phyloP scores from a whole-genome alignment of 1,140 invertebrate genomes.

The Tetramorium simillimum region DNA sequence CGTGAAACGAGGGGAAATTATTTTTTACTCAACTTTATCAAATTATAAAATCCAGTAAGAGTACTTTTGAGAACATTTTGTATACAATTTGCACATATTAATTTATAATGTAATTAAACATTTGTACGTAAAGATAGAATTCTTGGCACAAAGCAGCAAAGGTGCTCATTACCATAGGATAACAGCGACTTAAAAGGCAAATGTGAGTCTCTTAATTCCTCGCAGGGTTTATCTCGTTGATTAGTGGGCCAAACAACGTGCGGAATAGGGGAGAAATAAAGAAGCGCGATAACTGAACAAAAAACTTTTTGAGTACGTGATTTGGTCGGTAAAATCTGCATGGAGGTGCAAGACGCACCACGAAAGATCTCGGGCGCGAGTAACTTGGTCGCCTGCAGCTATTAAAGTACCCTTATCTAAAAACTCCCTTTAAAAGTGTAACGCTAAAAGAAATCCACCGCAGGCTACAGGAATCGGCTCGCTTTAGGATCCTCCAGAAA shows the following conservation, averaged over 20 bases:
- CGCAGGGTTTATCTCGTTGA: slow-evolving; percentile 49
- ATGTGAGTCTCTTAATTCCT: slow-evolving; percentile 45
- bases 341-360: slow-evolving; percentile 35
- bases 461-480: slow-evolving; percentile 57
- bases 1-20: slow-evolving; percentile 41
- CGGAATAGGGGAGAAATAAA: slow-evolving; percentile 23
- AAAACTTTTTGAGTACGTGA: slow-evolving; percentile 72
- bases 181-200: slow-evolving; percentile 3
- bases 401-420: slow-evolving; percentile 79
- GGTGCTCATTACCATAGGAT: not conserved
- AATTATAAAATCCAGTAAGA: not conserved
- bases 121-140: slow-evolving; percentile 27
- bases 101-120: slow-evolving; percentile 16
- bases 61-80: not conserved
- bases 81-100: not conserved
- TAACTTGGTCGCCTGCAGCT: slow-evolving; percentile 71
- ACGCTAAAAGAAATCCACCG: slow-evolving; percentile 72
- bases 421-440: slow-evolving; percentile 78
- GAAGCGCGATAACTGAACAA: slow-evolving; percentile 59
- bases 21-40: not conserved
- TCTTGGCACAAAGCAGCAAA: slow-evolving; percentile 9
- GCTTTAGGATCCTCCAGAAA: slow-evolving; percentile 56
- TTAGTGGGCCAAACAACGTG: slow-evolving; percentile 54
- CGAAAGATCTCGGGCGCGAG: slow-evolving; percentile 22
- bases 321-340: slow-evolving; percentile 57